Evolutionary conservation across 1,140 invertebrate genomes (phyloP), one percentile per base, ranked within the genome.

Genomic region (Drosophila melanica): DNA sequence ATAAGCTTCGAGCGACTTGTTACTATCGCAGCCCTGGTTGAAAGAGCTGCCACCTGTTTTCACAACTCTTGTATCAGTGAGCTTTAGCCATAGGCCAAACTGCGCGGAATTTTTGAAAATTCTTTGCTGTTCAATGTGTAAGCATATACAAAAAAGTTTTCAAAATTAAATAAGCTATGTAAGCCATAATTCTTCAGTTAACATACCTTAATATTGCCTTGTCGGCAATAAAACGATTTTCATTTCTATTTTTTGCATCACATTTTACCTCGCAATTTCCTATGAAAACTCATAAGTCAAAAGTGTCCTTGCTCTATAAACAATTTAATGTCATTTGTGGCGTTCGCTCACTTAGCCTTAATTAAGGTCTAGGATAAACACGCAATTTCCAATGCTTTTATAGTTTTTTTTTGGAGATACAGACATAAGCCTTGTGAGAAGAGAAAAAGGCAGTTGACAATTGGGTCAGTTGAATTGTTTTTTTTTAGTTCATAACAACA

Each of bases 301-400:
- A 70, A 51, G 30, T 73, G 54, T 66, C 45, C 81, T 86, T 87
- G 82, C 64, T 66, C 78, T 53, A 86, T 72, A 72, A 86, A 81
- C 70, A 69, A 76, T 87, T 81, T 86, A 69, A 81, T 86, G 66
- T 66, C 67, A 35, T 75, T 77, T 75, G 44, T 65, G 66, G 44
- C 39, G 53, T 53, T 53, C 48, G 48, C 48, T 67, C 59, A 66
- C 70, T 79, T 86, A 87, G 65, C 81, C 81, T 76, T 70, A 76
- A 87, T 87, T 78, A 72, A 68, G 72, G 30, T n/a, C 48, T 33
- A 64, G 60, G 57, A 67, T 64, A 35, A 62, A 41, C 82, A 86
- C 80, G 80, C 80, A 69, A 84, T 47, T 47, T 30, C 18, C 30
- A 16, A 16, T 37, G 45, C 18, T 16, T 64, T n/a, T n/a, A n/a